phyloP scores from a whole-genome alignment of 1,140 invertebrate species.

The Caerostris darwini region DNA sequence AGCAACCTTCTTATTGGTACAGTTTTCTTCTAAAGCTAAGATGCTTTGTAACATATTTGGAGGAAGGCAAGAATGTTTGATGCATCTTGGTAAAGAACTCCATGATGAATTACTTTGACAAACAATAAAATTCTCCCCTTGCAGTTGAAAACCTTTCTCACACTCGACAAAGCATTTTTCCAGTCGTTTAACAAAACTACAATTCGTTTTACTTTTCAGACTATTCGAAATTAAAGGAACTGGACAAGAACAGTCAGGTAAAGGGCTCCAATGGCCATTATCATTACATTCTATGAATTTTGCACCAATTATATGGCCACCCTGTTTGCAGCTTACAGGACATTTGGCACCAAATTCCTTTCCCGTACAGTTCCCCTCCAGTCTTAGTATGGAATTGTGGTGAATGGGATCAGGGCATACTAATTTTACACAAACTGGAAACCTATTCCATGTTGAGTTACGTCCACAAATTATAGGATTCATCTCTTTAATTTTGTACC shows the following conservation, averaged over 20 bases:
- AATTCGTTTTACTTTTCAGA: background rate
- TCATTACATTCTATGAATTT: background rate
- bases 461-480: background rate
- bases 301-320: constrained; percentile 12
- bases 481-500: background rate
- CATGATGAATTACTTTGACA: background rate
- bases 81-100: background rate
- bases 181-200: background rate
- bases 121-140: background rate
- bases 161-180: background rate
- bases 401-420: background rate
- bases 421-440: background rate
- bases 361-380: background rate
- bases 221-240: background rate
- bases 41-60: background rate
- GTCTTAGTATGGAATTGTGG: background rate
- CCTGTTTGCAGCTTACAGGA: background rate
- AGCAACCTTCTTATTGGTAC: background rate
- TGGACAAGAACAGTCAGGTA: constrained; percentile 6
- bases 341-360: background rate
- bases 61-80: background rate
- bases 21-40: background rate
- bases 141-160: background rate
- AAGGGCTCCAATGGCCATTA: background rate
- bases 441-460: background rate